Conservation (phyloP, 30 jellyfish, hydroid and myxozoan genomes). For the Aurelia coerulea region DNA sequence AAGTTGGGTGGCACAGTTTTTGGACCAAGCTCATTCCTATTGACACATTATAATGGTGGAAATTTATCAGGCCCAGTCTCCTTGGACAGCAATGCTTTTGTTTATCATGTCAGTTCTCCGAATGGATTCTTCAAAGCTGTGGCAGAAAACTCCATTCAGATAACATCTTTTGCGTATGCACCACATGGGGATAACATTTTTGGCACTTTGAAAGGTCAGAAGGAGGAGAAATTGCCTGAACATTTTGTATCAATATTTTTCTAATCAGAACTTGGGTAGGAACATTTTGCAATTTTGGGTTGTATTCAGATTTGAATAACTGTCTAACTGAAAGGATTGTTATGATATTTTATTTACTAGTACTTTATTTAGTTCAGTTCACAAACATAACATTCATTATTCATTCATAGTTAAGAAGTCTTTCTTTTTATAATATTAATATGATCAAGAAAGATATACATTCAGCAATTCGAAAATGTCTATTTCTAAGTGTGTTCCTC, state of each 20-base stretch:
- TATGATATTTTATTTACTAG: too few relatives aligned
- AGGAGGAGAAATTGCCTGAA: neutral
- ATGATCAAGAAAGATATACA: too few relatives aligned
- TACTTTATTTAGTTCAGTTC: too few relatives aligned
- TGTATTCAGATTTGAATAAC: neutral
- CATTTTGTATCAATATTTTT: constrained; percentile 8
- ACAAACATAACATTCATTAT: too few relatives aligned
- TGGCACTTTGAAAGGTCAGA: constrained; percentile 7
- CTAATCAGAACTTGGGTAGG: neutral
- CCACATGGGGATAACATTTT: constrained; percentile 1
- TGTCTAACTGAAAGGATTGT: neutral
- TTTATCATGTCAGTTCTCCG: neutral
- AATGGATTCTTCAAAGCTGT: constrained; percentile 23
- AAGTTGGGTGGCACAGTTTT: constrained; percentile 29
- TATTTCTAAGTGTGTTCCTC: too few relatives aligned
- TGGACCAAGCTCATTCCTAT: constrained; percentile 24
- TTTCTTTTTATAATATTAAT: too few relatives aligned
- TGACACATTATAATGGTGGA: constrained; percentile 20
- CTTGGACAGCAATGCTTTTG: constrained; percentile 1
- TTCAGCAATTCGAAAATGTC: too few relatives aligned
- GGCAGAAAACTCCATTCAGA: constrained; percentile 10
- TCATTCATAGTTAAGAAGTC: too few relatives aligned
- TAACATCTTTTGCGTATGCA: constrained; percentile 9
- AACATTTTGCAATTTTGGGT: neutral
- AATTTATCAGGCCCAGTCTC: constrained; percentile 49